These are phyloP conservation scores for Procavia capensis DNA, from an alignment of 2,113 vertebrate genomes.

Conservation along the genomic window DNA sequence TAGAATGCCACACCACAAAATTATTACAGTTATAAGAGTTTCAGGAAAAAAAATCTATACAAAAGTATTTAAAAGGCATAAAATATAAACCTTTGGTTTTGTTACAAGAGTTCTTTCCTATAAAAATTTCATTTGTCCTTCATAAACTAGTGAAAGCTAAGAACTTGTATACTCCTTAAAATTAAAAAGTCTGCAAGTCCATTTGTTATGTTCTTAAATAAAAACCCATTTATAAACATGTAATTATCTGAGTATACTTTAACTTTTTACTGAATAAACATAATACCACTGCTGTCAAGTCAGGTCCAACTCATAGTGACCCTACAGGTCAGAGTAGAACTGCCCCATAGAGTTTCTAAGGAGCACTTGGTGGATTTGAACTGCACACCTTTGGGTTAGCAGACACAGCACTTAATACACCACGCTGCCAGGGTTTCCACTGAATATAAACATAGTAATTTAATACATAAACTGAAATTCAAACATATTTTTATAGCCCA, in stretches of 20 bases:
- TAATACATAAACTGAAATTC: not conserved
- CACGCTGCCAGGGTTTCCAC: too few species aligned
- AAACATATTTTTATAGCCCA: not conserved
- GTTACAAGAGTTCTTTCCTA: not conserved
- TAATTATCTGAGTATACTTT: not conserved
- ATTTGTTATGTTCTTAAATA: constrained; percentile 13
- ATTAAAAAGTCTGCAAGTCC: not conserved
- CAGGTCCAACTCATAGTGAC: too few species aligned
- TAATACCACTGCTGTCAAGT: too few species aligned
- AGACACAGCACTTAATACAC: too few species aligned
- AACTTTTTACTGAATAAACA: not conserved
- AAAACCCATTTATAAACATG: not conserved
- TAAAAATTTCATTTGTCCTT: not conserved
- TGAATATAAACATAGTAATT: not conserved
- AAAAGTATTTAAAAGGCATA: constrained; percentile 19
- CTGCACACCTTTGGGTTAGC: too few species aligned
- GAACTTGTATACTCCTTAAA: not conserved
- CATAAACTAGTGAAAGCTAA: constrained; percentile 2
- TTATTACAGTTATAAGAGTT: not conserved
- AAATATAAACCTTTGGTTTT: constrained; percentile 27
- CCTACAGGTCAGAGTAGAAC: too few species aligned
- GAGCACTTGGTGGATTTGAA: too few species aligned
- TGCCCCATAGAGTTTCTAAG: too few species aligned
- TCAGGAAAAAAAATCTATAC: not conserved
- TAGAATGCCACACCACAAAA: constrained; percentile 12